These are phyloP conservation scores for Cephus runcator DNA, from an alignment of 2,888 invertebrate genomes.

Conservation along the genomic window DNA sequence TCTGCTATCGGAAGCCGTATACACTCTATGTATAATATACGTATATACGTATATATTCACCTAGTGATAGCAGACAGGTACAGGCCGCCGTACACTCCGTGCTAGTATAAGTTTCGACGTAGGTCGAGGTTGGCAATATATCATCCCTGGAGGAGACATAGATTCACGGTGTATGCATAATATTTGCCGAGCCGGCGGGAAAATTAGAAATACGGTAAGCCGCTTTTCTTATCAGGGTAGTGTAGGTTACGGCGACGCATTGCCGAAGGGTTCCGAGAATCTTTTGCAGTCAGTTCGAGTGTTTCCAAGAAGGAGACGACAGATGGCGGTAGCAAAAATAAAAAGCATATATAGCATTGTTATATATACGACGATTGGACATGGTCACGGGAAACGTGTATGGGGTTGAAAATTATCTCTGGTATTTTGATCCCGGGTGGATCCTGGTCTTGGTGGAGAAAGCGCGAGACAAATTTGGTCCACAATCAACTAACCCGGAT, in stretches of 20 bases:
- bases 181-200: slow-evolving; percentile 61
- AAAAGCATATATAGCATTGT: too few relatives aligned
- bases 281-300: neutral
- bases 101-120: slow-evolving; percentile 50
- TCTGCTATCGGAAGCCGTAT: neutral
- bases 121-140: slow-evolving; percentile 59
- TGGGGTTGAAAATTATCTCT: neutral
- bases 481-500: slow-evolving; percentile 28
- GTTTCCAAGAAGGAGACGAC: neutral
- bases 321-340: neutral
- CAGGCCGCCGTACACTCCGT: neutral
- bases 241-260: slow-evolving; percentile 1
- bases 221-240: slow-evolving; percentile 60
- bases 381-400: neutral
- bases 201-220: slow-evolving; percentile 63
- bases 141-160: slow-evolving; percentile 52
- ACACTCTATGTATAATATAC: neutral
- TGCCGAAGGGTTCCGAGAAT: neutral
- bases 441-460: neutral
- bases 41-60: neutral
- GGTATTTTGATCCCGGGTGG: neutral
- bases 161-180: slow-evolving; percentile 60
- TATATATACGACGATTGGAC: too few relatives aligned
- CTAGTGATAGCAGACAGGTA: neutral
- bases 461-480: slow-evolving; percentile 19